A percentile compares a stretch with the other conserved stretches of the same genome.
phyloP scores from a whole-genome alignment of 1,140 invertebrate genomes.

The Leptinotarsa texana region DNA sequence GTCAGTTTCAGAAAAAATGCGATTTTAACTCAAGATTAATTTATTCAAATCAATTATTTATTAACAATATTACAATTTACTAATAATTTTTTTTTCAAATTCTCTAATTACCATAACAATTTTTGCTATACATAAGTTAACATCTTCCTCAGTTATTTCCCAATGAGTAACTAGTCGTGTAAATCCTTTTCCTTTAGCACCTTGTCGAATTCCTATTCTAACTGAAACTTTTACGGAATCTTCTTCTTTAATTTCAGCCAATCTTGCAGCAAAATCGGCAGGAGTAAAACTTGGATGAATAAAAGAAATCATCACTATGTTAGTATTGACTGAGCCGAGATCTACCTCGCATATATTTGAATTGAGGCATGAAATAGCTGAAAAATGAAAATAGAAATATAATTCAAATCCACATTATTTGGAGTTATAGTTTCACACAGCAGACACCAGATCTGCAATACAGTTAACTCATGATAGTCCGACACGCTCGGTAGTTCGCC shows the following conservation, averaged over 20 bases:
- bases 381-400: conserved; percentile 37
- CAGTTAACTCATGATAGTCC: no score
- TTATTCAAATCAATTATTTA: not conserved
- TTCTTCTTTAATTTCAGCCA: conserved; percentile 60
- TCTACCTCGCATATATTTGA: conserved; percentile 64
- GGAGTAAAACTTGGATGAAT: conserved; percentile 57
- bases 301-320: conserved; percentile 76
- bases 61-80: not conserved
- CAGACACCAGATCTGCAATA: no score
- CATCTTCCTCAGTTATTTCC: conserved; percentile 67
- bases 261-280: conserved; percentile 61
- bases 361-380: conserved; percentile 65
- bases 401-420: no score
- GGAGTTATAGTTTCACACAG: no score
- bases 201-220: conserved; percentile 60
- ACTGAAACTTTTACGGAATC: conserved; percentile 62
- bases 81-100: conserved; percentile 49
- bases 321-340: conserved; percentile 68
- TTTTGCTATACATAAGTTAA: conserved; percentile 67
- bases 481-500: no score
- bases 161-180: conserved; percentile 68
- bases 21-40: no score
- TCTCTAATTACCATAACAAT: conserved; percentile 64
- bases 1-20: no score
- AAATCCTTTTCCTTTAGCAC: conserved; percentile 51